A percentile compares a stretch with the other conserved stretches of the same genome.
phyloP scores from a whole-genome alignment of 2,113 vertebrate genomes.

The Percina caprodes region DNA sequence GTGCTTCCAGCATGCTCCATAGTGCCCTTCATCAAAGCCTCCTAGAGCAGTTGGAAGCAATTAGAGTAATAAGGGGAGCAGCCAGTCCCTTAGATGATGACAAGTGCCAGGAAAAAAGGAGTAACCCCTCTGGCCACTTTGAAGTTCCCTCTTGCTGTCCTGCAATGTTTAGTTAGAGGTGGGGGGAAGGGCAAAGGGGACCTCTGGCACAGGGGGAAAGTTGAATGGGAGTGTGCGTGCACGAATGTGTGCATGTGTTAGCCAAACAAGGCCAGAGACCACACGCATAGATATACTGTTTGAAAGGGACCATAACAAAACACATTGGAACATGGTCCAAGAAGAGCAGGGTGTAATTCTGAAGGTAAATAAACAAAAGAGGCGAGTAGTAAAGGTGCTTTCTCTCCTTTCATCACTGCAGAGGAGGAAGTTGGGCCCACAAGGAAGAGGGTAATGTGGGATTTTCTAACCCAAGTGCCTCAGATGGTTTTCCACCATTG shows the following conservation, averaged over 20 bases:
- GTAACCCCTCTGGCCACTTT: conserved; percentile 83
- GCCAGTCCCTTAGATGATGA: conserved; percentile 84
- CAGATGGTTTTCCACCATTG: conserved; percentile 69
- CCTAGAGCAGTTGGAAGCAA: conserved; percentile 86
- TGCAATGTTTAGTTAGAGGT: conserved; percentile 83
- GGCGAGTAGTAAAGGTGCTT: conserved; percentile 67
- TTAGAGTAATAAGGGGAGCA: conserved; percentile 86
- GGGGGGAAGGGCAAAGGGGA: conserved; percentile 80
- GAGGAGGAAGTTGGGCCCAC: conserved; percentile 56
- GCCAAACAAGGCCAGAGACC: conserved; percentile 79
- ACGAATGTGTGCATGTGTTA: conserved; percentile 68
- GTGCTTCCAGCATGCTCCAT: conserved; percentile 82
- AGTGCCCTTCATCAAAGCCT: conserved; percentile 84
- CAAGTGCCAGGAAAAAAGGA: conserved; percentile 85
- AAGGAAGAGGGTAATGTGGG: conserved; percentile 64
- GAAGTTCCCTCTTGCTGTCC: conserved; percentile 84
- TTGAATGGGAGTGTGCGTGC: conserved; percentile 77
- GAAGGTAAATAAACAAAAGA: conserved; percentile 82
- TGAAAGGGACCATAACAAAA: conserved; percentile 83
- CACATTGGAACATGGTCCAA: conserved; percentile 80
- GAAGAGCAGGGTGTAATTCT: conserved; percentile 82
- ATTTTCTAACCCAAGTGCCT: conserved; percentile 65
- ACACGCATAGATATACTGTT: conserved; percentile 82
- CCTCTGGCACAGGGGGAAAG: conserved; percentile 78
- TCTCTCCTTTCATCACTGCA: conserved; percentile 74